phyloP scores from a whole-genome alignment of 2,797 vertebrate genomes.

The Hyperoplus lanceolatus region DNA sequence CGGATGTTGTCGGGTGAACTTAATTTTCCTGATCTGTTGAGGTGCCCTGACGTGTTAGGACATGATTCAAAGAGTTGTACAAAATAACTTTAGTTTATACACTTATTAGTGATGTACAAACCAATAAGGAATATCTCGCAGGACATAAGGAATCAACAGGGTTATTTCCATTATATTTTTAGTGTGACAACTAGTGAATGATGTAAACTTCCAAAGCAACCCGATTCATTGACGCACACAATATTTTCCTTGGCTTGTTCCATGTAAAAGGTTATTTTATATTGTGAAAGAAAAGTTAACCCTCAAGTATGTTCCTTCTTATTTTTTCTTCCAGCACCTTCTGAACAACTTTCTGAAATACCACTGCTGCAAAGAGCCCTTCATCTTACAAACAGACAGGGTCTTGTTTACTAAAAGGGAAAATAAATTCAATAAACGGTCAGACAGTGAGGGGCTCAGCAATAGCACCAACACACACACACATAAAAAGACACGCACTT shows the following conservation, averaged over 20 bases:
- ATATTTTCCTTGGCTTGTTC: conserved; percentile 45
- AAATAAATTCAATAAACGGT: conserved; percentile 52
- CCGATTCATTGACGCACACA: conserved; percentile 29
- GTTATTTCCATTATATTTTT: too few species aligned
- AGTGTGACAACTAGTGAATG: conserved; percentile 19
- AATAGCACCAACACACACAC: conserved; percentile 75
- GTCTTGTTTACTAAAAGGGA: conserved; percentile 46
- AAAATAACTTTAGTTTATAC: conserved; percentile 32
- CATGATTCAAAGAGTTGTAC: conserved; percentile 32
- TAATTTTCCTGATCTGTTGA: conserved; percentile 9
- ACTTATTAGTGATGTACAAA: conserved; percentile 45
- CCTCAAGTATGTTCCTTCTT: conserved; percentile 49
- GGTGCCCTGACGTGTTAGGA: conserved; percentile 15
- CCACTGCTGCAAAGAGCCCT: conserved; percentile 41
- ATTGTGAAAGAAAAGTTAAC: conserved; percentile 14
- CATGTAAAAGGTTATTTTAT: conserved; percentile 43
- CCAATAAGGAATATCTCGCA: conserved; percentile 23
- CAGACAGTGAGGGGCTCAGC: conserved; percentile 78
- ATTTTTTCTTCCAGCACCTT: conserved; percentile 48
- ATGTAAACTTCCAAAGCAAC: conserved; percentile 33
- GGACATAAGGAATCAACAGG: conserved; percentile 18
- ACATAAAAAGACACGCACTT: conserved; percentile 52
- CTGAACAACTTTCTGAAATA: conserved; percentile 55
- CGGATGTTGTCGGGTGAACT: conserved; percentile 12
- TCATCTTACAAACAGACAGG: conserved; percentile 35